phyloP scores from a whole-genome alignment of 2,113 vertebrate genomes.

The Apistogramma diplotaenia region DNA sequence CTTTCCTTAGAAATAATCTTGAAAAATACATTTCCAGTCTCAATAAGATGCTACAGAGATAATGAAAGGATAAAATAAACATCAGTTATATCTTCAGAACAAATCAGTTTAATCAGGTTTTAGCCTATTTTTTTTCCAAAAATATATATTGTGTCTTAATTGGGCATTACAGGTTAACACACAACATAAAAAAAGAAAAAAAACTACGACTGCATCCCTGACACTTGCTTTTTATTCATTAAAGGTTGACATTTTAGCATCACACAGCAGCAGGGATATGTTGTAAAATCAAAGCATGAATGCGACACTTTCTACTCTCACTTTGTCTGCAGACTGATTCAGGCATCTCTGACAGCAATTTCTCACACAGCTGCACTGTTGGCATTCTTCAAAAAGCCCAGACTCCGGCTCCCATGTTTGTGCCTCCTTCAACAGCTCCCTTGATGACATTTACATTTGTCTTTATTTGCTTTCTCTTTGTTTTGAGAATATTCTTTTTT shows the following conservation, averaged over 20 bases:
- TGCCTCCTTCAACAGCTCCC: background rate
- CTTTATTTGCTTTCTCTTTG: background rate
- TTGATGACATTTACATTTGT: conserved; percentile 11
- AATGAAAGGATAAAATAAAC: background rate
- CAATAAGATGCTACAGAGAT: background rate
- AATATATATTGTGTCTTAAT: background rate
- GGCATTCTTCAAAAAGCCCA: conserved; percentile 6
- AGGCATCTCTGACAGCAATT: conserved; percentile 1
- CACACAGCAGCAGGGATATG: background rate
- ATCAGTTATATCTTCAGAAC: background rate
- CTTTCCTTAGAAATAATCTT: background rate
- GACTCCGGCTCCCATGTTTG: background rate
- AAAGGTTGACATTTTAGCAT: conserved; percentile 11
- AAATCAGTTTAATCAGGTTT: background rate
- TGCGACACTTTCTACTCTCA: background rate
- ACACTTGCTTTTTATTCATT: background rate
- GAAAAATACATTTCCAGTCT: background rate
- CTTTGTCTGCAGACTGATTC: conserved; percentile 12
- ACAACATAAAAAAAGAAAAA: background rate
- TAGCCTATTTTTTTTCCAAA: background rate
- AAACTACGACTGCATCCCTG: background rate
- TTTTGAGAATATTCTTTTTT: background rate
- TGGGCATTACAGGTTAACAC: background rate
- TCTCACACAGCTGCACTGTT: background rate
- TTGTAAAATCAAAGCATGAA: conserved; percentile 2